These are phyloP conservation scores for Zophobas atratus DNA, from an alignment of 1,140 invertebrate species.

Conservation along the genomic window DNA sequence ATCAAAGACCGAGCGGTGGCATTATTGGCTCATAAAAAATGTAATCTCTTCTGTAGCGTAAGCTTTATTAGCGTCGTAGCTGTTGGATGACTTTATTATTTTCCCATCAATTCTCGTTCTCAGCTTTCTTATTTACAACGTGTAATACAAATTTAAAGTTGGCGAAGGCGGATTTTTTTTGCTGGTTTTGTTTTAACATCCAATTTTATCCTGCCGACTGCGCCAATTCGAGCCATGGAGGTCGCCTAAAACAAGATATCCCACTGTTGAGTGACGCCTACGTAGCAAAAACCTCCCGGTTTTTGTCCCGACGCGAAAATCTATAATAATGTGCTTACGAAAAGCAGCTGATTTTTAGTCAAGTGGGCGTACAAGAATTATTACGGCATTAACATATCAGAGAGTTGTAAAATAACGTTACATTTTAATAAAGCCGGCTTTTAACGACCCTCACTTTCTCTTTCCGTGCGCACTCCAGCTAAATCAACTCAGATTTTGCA, in stretches of 20 bases:
- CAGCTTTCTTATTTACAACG: conserved; percentile 4
- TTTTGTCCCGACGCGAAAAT: no score
- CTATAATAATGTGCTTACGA: no score
- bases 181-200: not conserved
- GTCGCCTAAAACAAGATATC: no score
- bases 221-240: no score
- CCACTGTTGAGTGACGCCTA: no score
- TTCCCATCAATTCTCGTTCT: conserved; percentile 14
- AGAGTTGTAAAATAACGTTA: no score
- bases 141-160: conserved; percentile 12
- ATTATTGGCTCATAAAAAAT: conserved; percentile 32
- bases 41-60: conserved; percentile 28
- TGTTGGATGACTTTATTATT: conserved; percentile 11
- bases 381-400: no score
- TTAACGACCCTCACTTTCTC: not conserved
- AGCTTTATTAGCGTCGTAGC: conserved; percentile 28
- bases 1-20: conserved; percentile 14
- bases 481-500: conserved; percentile 5
- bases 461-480: not conserved
- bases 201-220: no score
- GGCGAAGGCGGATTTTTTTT: not conserved
- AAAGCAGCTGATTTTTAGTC: no score
- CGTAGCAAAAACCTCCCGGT: no score
- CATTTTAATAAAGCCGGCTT: not conserved
- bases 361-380: no score